Evolutionary conservation across 2,888 invertebrate genomes (phyloP).

Genomic region (Deladenus siricidicola): DNA sequence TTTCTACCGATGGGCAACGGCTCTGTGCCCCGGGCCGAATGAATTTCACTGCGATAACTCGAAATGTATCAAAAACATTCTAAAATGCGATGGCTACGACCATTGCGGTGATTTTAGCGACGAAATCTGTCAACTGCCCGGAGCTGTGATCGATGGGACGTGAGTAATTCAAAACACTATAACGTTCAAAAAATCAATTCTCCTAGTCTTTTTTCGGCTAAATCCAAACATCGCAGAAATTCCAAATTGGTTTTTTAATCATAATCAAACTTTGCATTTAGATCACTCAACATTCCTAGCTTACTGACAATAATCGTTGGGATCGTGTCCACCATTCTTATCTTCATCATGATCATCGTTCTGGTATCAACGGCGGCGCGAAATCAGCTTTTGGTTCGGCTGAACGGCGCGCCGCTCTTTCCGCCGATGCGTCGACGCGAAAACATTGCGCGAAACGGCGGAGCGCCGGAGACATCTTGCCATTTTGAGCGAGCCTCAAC

Average conservation of each 20-base stretch:
- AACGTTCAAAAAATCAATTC: too few species aligned
- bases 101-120: conserved; percentile 62
- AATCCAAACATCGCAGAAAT: too few species aligned
- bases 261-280: background rate
- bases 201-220: too few species aligned
- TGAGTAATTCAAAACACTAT: background rate
- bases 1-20: conserved; percentile 43
- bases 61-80: conserved; percentile 60
- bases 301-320: background rate
- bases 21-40: conserved; percentile 58
- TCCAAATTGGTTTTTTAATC: background rate
- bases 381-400: background rate
- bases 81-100: conserved; percentile 70
- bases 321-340: background rate
- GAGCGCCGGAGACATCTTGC: background rate
- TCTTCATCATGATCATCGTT: background rate
- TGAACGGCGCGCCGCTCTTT: background rate
- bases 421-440: background rate
- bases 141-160: background rate
- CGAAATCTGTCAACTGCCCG: conserved; percentile 23
- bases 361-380: background rate
- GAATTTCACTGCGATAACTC: conserved; percentile 68
- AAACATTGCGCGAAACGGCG: background rate
- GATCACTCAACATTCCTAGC: background rate
- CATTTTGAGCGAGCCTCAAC: background rate